Conservation (phyloP, 2,888 invertebrate species). For the Habroteleia sp. region DNA sequence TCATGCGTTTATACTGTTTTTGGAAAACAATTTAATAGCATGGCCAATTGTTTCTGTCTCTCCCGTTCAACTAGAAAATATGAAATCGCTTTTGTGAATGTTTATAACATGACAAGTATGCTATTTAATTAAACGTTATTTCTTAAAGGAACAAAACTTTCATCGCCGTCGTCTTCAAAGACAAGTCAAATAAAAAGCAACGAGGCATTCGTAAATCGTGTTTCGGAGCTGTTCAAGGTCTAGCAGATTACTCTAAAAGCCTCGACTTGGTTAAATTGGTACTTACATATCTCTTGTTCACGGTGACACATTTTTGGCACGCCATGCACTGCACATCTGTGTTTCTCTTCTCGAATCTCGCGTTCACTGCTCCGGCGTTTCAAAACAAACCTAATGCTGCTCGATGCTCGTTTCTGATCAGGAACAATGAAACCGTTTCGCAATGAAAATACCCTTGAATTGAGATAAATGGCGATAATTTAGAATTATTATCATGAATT, state of each 20-base stretch:
- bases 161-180: slow-evolving; percentile 57
- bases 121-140: slow-evolving; percentile 53
- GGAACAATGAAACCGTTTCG: slow-evolving; percentile 35
- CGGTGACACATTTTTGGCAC: slow-evolving; percentile 77
- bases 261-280: slow-evolving; percentile 74
- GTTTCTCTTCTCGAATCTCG: slow-evolving; percentile 62
- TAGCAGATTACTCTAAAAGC: slow-evolving; percentile 68
- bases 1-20: too few relatives aligned
- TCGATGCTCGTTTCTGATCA: slow-evolving; percentile 8
- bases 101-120: too few relatives aligned
- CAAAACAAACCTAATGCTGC: slow-evolving; percentile 49
- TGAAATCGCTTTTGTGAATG: too few relatives aligned
- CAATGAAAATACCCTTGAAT: slow-evolving; percentile 17
- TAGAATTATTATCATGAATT: slow-evolving; percentile 10
- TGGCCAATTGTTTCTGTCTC: too few relatives aligned
- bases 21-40: too few relatives aligned
- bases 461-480: slow-evolving; percentile 1
- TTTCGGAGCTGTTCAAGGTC: slow-evolving; percentile 65
- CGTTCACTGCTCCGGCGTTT: slow-evolving; percentile 72
- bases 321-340: slow-evolving; percentile 71
- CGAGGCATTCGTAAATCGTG: slow-evolving; percentile 55
- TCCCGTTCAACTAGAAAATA: too few relatives aligned
- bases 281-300: slow-evolving; percentile 75
- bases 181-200: slow-evolving; percentile 54
- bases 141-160: slow-evolving; percentile 44